Percentiles rank a stretch among this genome's conserved stretches.
phyloP scores from a whole-genome alignment of 2,888 invertebrate genomes.

The Caenorhabditis sp. region DNA sequence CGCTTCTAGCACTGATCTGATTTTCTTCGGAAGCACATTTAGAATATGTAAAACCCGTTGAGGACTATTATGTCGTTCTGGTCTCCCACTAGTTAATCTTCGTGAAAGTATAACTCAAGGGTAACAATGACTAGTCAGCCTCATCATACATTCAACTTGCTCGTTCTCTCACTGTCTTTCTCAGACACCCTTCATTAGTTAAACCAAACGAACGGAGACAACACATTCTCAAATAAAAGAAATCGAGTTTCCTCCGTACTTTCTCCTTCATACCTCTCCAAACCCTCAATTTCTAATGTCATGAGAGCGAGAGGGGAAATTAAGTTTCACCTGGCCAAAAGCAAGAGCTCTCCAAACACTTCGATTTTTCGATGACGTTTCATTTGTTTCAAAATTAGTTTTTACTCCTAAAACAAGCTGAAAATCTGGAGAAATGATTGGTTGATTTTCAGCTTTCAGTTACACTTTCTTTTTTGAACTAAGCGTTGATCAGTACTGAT shows the following conservation, averaged over 20 bases:
- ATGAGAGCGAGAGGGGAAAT: slow-evolving; percentile 38
- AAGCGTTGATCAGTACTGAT: too few relatives aligned
- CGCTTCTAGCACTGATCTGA: neutral
- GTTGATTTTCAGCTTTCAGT: neutral
- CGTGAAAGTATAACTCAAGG: too few relatives aligned
- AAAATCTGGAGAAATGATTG: neutral
- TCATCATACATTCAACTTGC: too few relatives aligned
- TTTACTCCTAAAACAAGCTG: neutral
- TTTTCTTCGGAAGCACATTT: neutral
- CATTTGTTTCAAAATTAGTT: neutral
- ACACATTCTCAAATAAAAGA: neutral
- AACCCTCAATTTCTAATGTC: slow-evolving; percentile 15
- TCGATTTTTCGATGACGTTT: slow-evolving; percentile 13
- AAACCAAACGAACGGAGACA: neutral
- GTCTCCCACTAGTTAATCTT: too few relatives aligned
- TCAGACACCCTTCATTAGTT: too few relatives aligned
- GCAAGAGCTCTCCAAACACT: slow-evolving; percentile 6
- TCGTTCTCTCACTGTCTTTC: too few relatives aligned
- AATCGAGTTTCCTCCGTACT: slow-evolving; percentile 15
- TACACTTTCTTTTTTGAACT: too few relatives aligned
- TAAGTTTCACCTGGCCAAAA: slow-evolving; percentile 43
- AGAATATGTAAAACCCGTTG: too few relatives aligned
- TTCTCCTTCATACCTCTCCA: slow-evolving; percentile 3
- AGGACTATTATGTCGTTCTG: too few relatives aligned
- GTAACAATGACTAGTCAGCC: too few relatives aligned